Base-by-base conservation (phyloP, 1,140 invertebrate species). In the Drosophila suzukii region DNA sequence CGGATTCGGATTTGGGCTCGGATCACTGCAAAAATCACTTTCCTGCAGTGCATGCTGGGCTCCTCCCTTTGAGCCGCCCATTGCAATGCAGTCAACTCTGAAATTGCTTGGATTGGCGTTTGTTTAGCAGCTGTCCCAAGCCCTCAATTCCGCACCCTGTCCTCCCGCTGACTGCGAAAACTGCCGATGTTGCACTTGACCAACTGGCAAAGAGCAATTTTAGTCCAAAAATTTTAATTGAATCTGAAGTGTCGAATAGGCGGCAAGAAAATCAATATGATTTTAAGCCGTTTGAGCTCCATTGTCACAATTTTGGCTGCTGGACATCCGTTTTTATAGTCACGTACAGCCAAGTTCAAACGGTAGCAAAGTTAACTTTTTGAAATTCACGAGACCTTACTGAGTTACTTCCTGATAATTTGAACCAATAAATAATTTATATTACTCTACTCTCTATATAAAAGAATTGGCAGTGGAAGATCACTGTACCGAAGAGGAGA, bases 1-100 rank as follows among this genome's bases (percentile, higher is more conserved):
- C 83, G 50, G 49, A 38, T 56, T 56, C 13, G 38, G 67, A 56
- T 70, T 84, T 79, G 63, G 76, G 47, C 76, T 54, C 34, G 60
- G 80, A 82, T 82, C 75, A 78, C 73, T 83, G 70, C 80, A 75
- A 83, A 82, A 82, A 75, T 82, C 80, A 63, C 70, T 82, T 83
- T 11, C 49, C 78, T 54, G 44, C 56, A 76, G 61, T 67, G 61
- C 61, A 66, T 51, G 47, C 13, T 8, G 27, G 8, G 1, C 34
- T 32, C 30, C 46, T 36, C 46, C 44, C 11, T 36, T 36, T 59
- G 36, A 11, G 13, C 77, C 34, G 41, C 57, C 61, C 53, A 38
- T 72, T 53, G 54, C 62, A 63, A 59, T 74, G 79, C 80, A 82
- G 80, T 70, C 79, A 75, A 61, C 80, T 83, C 46, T 74, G 61